Evolutionary conservation across 2,113 vertebrate genomes (phyloP).

Genomic region (Tichodroma muraria): DNA sequence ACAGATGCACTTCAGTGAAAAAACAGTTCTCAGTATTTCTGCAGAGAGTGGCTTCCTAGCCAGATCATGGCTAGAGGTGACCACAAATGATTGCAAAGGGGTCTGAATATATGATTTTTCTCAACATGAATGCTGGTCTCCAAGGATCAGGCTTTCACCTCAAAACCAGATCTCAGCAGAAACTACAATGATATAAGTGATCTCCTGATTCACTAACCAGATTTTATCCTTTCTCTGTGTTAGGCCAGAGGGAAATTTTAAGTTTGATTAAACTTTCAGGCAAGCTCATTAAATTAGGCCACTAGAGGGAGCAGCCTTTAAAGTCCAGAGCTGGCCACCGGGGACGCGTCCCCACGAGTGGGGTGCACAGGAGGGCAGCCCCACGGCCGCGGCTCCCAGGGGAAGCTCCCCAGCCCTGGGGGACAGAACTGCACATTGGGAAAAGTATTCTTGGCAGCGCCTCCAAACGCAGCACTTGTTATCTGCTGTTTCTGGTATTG

Average conservation of each 20-base stretch:
- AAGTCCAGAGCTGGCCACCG: background rate
- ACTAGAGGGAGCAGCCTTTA: conserved; percentile 40
- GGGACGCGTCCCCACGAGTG: fast-evolving
- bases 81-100: background rate
- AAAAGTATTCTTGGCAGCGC: background rate
- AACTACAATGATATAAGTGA: background rate
- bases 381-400: fast-evolving
- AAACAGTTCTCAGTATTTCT: background rate
- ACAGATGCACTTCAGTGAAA: background rate
- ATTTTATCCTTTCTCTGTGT: background rate
- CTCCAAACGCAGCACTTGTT: background rate
- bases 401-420: fast-evolving
- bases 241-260: background rate
- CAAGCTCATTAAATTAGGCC: background rate
- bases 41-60: background rate
- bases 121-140: background rate
- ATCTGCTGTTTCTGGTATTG: background rate
- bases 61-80: background rate
- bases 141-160: background rate
- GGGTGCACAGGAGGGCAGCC: background rate
- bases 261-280: background rate
- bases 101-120: background rate
- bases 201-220: background rate
- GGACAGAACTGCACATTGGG: background rate
- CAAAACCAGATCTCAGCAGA: background rate